Base-by-base conservation (phyloP, 2,113 vertebrate species). In the Puntigrus tetrazona region DNA sequence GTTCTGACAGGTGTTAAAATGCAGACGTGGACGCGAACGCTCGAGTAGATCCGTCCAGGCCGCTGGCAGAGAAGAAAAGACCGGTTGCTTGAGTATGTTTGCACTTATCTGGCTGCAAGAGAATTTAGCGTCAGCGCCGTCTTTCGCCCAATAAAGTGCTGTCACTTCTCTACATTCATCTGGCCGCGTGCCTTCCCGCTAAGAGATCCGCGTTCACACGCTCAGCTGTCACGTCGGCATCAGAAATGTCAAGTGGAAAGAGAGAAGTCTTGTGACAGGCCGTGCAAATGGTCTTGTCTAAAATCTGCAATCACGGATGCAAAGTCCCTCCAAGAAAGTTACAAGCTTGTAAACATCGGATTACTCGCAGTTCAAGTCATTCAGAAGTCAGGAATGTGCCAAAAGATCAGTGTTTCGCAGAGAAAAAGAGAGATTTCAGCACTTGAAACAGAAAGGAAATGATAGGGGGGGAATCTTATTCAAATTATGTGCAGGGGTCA, bases 241-340 rank as follows among this genome's bases (percentile, higher is more conserved):
- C 5, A 75, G 78, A 85, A 82, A 85, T 85, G 78, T 85, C 84
- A 85, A 81, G 84, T 65, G 78, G 78, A 82, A 81, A 75, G 70
- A 43, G 22, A 81, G 43, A 47, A 25, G 4, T 50, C 78, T 38
- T 86, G 59, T 52, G 14, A 75, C 43, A 41, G 29, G 27, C n/a
- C 25, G 20, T 13, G 16, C 38, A 43, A 63, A 79, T 2, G 0
- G 57, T 41, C 57, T 29, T 4, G 10, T 3, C 41, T n/a, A 7
- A 70, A 81, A 55, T 55, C 79, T 34, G 11, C 7, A 45, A 70
- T 50, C 43, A 70, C 13, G 10, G 45, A 52, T 31, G 29, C 43
- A 34, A 38, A 55, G 29, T 11, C 18, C 13, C 45, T 55, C 45
- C 5, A 25, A 70, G 79, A 65, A 79, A 29, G 41, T 81, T 65